A percentile compares a stretch with the other conserved stretches of the same genome.
Evolutionary conservation across 2,113 vertebrate species (phyloP).

Genomic region (Tupaia tana): DNA sequence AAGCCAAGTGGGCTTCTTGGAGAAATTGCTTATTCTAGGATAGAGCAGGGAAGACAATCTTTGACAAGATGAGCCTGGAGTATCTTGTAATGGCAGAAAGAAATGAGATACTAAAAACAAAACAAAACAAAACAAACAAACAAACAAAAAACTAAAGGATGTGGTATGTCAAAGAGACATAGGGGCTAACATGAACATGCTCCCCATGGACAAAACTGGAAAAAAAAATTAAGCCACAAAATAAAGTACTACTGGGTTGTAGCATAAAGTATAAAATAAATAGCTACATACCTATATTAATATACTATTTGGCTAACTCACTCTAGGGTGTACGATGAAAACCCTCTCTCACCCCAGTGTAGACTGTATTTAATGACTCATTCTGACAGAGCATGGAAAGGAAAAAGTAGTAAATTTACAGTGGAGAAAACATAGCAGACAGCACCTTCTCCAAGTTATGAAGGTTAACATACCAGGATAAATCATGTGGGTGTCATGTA

Average conservation of each 20-base stretch:
- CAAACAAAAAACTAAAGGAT: neutral
- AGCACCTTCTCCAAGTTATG: neutral
- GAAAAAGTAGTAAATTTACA: neutral
- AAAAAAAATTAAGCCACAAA: neutral
- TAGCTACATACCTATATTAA: neutral
- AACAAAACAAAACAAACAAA: too few relatives aligned
- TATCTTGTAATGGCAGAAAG: neutral
- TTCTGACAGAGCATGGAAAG: neutral
- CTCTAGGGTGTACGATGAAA: neutral
- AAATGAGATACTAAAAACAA: neutral
- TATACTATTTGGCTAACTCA: neutral
- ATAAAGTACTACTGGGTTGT: neutral
- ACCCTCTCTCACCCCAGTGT: neutral
- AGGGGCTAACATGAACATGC: neutral
- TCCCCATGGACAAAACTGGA: neutral
- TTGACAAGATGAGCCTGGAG: neutral
- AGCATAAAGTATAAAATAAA: neutral
- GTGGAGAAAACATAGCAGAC: neutral
- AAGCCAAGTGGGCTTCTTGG: neutral
- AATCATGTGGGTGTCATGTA: neutral
- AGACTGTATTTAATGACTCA: neutral
- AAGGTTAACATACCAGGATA: neutral
- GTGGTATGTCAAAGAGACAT: neutral
- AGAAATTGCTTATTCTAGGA: constrained; percentile 12
- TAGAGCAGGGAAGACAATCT: neutral